phyloP scores from a whole-genome alignment of 2,797 vertebrate genomes.

The Xerus rutilus region DNA sequence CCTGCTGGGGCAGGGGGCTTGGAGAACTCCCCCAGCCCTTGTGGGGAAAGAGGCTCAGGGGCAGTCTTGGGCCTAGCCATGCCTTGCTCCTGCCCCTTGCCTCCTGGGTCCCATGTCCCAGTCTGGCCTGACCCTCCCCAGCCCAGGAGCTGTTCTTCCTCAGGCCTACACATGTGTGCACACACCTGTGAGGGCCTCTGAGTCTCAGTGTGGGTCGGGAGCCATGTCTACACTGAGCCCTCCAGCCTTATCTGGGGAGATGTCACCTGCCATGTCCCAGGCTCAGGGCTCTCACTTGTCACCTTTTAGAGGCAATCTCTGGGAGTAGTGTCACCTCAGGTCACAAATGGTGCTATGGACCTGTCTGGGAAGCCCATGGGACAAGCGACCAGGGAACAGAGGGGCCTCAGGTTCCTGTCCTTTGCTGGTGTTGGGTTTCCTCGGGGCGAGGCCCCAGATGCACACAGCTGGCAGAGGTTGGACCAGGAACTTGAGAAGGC shows the following conservation, averaged over 20 bases:
- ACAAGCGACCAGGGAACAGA: fast-evolving
- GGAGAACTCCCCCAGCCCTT: not conserved
- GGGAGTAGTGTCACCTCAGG: not conserved
- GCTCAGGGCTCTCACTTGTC: not conserved
- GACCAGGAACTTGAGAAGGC: slow-evolving; percentile 63
- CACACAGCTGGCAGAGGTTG: slow-evolving; percentile 70
- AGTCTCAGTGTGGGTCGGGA: not conserved
- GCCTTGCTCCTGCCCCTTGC: not conserved
- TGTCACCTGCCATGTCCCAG: too few relatives aligned
- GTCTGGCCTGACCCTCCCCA: not conserved
- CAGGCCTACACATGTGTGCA: too few relatives aligned
- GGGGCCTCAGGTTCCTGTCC: not conserved
- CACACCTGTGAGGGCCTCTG: too few relatives aligned
- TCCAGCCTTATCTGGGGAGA: not conserved
- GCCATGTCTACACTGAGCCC: fast-evolving
- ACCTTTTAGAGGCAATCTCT: too few relatives aligned
- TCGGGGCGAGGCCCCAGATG: slow-evolving; percentile 58
- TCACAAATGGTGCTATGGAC: fast-evolving
- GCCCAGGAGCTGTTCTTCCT: not conserved
- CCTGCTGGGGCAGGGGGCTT: not conserved
- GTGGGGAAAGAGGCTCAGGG: not conserved
- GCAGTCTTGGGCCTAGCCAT: not conserved
- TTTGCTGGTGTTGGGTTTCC: slow-evolving; percentile 29
- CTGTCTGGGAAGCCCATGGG: not conserved
- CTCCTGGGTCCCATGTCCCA: not conserved